phyloP scores from a whole-genome alignment of 1,140 invertebrate genomes.

The Homalodisca vitripennis region DNA sequence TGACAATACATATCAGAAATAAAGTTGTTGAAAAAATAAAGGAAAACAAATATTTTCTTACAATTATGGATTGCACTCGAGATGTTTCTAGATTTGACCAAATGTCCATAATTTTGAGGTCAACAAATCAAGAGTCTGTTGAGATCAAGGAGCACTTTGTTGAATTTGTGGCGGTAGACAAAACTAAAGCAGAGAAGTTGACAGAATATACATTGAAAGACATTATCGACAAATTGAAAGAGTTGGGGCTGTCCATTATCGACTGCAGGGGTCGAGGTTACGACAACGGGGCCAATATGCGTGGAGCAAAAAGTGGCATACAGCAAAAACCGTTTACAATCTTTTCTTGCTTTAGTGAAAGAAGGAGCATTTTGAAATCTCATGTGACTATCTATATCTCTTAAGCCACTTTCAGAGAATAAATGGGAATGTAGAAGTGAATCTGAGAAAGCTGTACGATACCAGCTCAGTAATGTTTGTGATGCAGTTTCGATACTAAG shows the following conservation, averaged over 20 bases:
- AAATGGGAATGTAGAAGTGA: conserved; percentile 11
- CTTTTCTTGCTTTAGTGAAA: conserved; percentile 4
- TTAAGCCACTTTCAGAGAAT: conserved; percentile 8
- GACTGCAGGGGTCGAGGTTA: conserved; percentile 12
- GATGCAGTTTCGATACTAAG: conserved; percentile 6
- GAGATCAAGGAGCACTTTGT: no score
- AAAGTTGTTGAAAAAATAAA: no score
- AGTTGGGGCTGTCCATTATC: conserved; percentile 15
- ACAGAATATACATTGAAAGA: not conserved
- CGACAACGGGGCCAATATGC: not conserved
- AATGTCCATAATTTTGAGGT: no score
- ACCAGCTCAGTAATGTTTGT: no score
- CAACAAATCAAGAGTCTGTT: no score
- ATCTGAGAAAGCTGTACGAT: not conserved
- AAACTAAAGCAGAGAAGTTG: not conserved
- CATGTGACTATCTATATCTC: conserved; percentile 2
- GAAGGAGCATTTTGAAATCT: conserved; percentile 14
- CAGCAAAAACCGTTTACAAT: conserved; percentile 1
- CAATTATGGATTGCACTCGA: no score
- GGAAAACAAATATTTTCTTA: no score
- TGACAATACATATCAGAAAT: no score
- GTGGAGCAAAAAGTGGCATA: not conserved
- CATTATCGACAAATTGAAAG: no score
- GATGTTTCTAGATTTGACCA: no score
- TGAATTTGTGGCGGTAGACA: not conserved